Base-by-base conservation (phyloP, 2,797 vertebrate species). In the Menidia menidia region DNA sequence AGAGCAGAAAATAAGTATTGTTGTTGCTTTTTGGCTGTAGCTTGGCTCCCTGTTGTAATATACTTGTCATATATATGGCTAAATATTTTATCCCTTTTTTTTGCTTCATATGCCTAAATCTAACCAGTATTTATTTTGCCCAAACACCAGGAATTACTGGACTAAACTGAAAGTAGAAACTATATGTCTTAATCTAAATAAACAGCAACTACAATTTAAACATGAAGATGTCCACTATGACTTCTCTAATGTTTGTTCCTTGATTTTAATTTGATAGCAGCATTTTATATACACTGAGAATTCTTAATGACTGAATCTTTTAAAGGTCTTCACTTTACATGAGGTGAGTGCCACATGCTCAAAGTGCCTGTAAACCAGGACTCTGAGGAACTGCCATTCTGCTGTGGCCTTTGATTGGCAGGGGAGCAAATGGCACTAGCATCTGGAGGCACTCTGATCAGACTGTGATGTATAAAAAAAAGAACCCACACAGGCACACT, bases 351-450 rank as follows among this genome's bases (percentile, higher is more conserved):
- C 71, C 19, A 7, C 33, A 19, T 65, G 68, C 57, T 33, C 18
- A 41, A 75, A 70, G 69, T 12, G 66, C 68, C 70, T 67, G 80
- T 65, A 73, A 82, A 77, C 48, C 57, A 18, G 67, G 58, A n/a
- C 81, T 81, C 85, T 59, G 42, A 66, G 88, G 87, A 80, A 75
- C 82, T 86, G 82, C 59, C 83, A 85, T 87, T 91, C 84, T 81
- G 62, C 60, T 64, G 73, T 64, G 77, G 72, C 76, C 64, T 87
- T 86, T 92, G 89, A 91, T 90, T 91, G 90, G 82, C 92, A 92
- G 88, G 79, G 81, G 84, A 85, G 86, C 75, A 92, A 92, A 92
- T 92, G 92, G 87, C 90, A 88, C 57, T 68, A 71, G 75, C 82
- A 82, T 92, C 91, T 88, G 81, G 71, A 90, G 90, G 87, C 86